A percentile compares a stretch with the other conserved stretches of the same genome.
Evolutionary conservation across 2,888 invertebrate species (phyloP).

Genomic region (Ptilodon capucinus): DNA sequence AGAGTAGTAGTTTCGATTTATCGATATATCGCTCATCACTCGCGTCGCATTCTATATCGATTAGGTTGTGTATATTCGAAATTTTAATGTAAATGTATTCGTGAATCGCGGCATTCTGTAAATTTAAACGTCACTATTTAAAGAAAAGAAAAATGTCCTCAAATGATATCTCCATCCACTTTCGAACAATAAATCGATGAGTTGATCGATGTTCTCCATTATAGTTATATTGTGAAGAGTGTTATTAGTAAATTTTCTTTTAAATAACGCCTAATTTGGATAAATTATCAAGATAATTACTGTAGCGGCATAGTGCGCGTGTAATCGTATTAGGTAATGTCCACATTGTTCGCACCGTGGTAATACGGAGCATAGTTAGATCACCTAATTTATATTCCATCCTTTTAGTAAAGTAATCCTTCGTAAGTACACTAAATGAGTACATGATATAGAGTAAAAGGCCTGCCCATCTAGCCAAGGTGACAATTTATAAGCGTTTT

Average conservation of each 20-base stretch:
- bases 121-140: conserved; percentile 51
- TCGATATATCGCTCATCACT: conserved; percentile 46
- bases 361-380: conserved; percentile 59
- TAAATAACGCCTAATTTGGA: conserved; percentile 45
- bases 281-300: conserved; percentile 57
- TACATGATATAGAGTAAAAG: conserved; percentile 68
- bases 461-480: too few species aligned
- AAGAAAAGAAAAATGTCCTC: conserved; percentile 66
- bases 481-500: too few species aligned
- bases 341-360: conserved; percentile 50
- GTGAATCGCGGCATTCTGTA: conserved; percentile 58
- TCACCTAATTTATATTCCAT: conserved; percentile 82
- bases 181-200: conserved; percentile 72
- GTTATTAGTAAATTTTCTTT: conserved; percentile 28
- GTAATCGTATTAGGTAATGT: conserved; percentile 55
- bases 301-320: conserved; percentile 61
- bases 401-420: conserved; percentile 72
- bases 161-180: conserved; percentile 77
- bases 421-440: conserved; percentile 75
- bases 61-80: conserved; percentile 66
- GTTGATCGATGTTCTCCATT: conserved; percentile 34
- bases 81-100: conserved; percentile 56
- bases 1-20: conserved; percentile 19
- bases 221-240: conserved; percentile 27
- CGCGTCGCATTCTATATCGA: conserved; percentile 54